phyloP scores from a whole-genome alignment of 2,888 invertebrate species.

The Noctua comes region DNA sequence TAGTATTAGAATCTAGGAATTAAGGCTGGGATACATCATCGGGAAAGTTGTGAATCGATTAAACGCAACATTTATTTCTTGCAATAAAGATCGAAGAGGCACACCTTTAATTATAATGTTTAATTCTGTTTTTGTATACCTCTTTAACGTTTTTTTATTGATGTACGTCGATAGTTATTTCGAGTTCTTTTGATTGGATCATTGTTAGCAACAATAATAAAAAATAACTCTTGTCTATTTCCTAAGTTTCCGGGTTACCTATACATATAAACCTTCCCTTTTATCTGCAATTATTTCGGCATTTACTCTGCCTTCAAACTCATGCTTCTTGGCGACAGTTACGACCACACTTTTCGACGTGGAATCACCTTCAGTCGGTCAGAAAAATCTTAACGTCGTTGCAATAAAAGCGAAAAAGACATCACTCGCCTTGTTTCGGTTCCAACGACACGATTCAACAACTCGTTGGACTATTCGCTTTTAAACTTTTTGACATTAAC shows the following conservation, averaged over 20 bases:
- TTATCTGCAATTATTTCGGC: too few relatives aligned
- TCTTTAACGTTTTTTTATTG: conserved; percentile 10
- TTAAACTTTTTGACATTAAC: neutral
- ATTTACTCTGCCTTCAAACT: neutral
- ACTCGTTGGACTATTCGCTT: neutral
- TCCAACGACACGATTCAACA: neutral
- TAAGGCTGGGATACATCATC: conserved; percentile 27
- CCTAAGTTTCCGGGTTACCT: neutral
- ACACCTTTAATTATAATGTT: conserved; percentile 41
- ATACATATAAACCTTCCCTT: neutral
- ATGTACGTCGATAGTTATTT: neutral
- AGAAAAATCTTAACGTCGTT: neutral
- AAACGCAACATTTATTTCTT: conserved; percentile 34
- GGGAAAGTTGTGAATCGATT: conserved; percentile 23
- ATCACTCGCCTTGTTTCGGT: neutral
- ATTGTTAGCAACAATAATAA: neutral
- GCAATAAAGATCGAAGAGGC: conserved; percentile 19
- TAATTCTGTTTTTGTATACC: conserved; percentile 18
- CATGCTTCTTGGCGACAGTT: neutral
- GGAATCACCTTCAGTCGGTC: neutral
- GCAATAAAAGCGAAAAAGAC: neutral
- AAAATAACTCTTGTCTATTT: neutral
- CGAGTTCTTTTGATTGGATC: conserved; percentile 22
- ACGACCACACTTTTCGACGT: neutral
- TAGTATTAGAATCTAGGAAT: conserved; percentile 50